Conservation (phyloP, 1,140 invertebrate species). For the Diuraphis noxia region DNA sequence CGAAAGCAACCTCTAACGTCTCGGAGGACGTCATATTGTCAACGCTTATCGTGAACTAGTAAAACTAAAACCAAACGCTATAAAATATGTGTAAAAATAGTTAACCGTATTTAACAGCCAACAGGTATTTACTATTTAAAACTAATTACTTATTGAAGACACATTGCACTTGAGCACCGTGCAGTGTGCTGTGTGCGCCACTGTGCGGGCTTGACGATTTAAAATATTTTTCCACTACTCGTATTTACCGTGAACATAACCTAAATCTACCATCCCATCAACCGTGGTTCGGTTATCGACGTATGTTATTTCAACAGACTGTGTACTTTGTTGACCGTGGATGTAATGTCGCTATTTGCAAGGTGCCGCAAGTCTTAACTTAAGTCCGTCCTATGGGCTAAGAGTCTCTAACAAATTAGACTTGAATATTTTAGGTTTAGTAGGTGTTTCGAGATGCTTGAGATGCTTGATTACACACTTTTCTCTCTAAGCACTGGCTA, state of each 20-base stretch:
- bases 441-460: no score
- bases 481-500: no score
- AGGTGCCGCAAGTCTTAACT: no score
- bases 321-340: no score
- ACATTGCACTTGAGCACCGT: not conserved
- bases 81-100: not conserved
- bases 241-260: not conserved
- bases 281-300: not conserved
- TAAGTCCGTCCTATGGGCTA: no score
- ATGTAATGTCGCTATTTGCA: no score
- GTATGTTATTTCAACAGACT: not conserved
- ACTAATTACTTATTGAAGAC: no score
- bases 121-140: not conserved
- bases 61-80: not conserved
- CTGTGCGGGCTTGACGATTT: not conserved
- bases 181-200: no score
- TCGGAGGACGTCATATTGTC: conserved; percentile 17
- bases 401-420: no score
- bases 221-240: not conserved
- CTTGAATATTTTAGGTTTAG: no score
- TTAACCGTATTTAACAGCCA: not conserved
- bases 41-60: not conserved
- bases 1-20: conserved; percentile 34
- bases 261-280: not conserved
- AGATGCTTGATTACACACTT: no score